Evolutionary conservation across 2,113 vertebrate genomes (phyloP).

Genomic region (Myxocyprinus asiaticus): DNA sequence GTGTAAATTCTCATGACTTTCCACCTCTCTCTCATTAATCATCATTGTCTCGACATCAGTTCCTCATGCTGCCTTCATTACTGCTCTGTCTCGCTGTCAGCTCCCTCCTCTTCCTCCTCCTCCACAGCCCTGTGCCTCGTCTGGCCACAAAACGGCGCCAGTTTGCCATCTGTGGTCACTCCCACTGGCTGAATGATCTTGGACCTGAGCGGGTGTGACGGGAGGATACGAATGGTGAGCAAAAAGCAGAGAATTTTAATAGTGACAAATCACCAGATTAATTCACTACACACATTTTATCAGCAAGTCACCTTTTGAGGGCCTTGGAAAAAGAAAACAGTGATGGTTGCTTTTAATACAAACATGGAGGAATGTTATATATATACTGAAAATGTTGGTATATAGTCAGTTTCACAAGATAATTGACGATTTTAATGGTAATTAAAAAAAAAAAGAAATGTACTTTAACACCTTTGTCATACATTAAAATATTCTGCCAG

Average conservation of each 20-base stretch:
- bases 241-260: neutral
- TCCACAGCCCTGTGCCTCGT: slow-evolving; percentile 61
- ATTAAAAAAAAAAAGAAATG: too few species aligned
- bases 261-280: neutral
- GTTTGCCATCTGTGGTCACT: slow-evolving; percentile 62
- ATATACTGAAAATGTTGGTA: neutral
- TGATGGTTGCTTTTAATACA: neutral
- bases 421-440: too few species aligned
- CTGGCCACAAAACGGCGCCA: slow-evolving; percentile 62
- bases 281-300: neutral
- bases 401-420: too few species aligned
- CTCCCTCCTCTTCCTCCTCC: slow-evolving; percentile 54
- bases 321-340: neutral
- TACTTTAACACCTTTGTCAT: too few species aligned
- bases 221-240: neutral
- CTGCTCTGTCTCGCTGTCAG: slow-evolving; percentile 42
- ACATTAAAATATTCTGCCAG: neutral
- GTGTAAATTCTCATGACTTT: neutral
- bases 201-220: slow-evolving; percentile 53
- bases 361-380: neutral
- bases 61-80: neutral
- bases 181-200: slow-evolving; percentile 71
- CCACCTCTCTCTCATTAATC: neutral
- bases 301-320: neutral
- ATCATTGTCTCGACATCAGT: slow-evolving; percentile 1